A percentile compares a stretch with the other conserved stretches of the same genome.
phyloP scores from a whole-genome alignment of 2,113 vertebrate species.

The Ammodytes marinus region DNA sequence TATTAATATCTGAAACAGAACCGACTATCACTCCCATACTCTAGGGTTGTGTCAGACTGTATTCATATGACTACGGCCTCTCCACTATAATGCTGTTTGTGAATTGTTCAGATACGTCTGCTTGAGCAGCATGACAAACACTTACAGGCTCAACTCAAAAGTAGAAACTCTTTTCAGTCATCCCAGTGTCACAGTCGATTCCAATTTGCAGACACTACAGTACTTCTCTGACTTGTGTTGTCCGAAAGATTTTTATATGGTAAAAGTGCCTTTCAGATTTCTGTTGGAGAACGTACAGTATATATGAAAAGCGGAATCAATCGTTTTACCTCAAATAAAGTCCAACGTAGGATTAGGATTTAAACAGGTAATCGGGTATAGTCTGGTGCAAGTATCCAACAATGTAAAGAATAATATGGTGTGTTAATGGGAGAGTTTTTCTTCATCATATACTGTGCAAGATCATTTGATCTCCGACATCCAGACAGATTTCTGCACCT shows the following conservation, averaged over 20 bases:
- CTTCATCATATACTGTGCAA: background rate
- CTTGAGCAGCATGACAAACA: slow-evolving; percentile 23
- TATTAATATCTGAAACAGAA: background rate
- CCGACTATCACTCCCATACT: background rate
- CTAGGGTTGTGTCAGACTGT: background rate
- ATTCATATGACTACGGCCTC: background rate
- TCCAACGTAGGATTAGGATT: background rate
- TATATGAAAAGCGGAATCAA: background rate
- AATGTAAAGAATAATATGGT: background rate
- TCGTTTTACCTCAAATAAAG: background rate
- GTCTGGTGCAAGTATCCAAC: background rate
- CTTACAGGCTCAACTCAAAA: slow-evolving; percentile 27
- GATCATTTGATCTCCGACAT: background rate
- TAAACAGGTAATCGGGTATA: background rate
- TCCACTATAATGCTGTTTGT: background rate
- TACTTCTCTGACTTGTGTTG: too few relatives aligned
- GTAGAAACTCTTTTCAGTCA: slow-evolving; percentile 12
- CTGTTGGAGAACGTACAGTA: background rate
- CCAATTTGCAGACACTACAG: background rate
- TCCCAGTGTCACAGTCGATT: slow-evolving; percentile 15
- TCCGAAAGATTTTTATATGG: slow-evolving; percentile 19
- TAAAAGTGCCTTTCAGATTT: slow-evolving; percentile 22
- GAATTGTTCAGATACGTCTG: slow-evolving; percentile 5
- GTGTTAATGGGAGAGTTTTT: background rate
- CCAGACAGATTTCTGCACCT: background rate